These are phyloP conservation scores for Callorhinus ursinus DNA, from an alignment of 2,113 vertebrate species.

Conservation along the genomic window DNA sequence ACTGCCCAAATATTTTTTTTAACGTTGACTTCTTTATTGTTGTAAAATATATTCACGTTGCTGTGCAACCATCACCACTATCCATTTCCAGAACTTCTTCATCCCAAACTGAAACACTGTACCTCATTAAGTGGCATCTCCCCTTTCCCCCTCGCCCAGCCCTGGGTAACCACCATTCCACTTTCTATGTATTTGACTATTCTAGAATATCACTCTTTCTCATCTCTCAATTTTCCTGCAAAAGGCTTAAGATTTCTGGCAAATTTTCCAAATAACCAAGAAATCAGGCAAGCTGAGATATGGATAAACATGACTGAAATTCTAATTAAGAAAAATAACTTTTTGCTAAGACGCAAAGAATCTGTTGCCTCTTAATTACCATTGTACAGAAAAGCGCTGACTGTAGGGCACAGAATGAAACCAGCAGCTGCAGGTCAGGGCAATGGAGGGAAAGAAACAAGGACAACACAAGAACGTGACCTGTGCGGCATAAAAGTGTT, in stretches of 20 bases:
- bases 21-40: not conserved
- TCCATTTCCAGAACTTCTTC: not conserved
- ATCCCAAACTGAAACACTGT: not conserved
- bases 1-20: not conserved
- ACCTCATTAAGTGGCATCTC: not conserved
- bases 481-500: fast-evolving
- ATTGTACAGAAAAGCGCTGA: not conserved
- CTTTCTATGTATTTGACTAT: no score
- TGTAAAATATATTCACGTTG: not conserved
- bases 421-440: fast-evolving
- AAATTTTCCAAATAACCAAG: not conserved
- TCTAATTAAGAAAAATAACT: not conserved
- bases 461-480: not conserved
- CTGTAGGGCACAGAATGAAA: not conserved
- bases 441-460: fast-evolving
- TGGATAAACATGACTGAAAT: not conserved
- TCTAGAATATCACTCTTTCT: not conserved
- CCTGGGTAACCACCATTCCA: not conserved
- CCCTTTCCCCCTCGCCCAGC: not conserved
- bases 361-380: not conserved
- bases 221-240: not conserved
- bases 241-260: not conserved
- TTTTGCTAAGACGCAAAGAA: not conserved
- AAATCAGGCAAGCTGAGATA: not conserved
- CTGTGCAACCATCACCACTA: not conserved